Evolutionary conservation across 2,797 vertebrate genomes (phyloP), one percentile per base, ranked within the genome.

Genomic region (Myripristis murdjan): DNA sequence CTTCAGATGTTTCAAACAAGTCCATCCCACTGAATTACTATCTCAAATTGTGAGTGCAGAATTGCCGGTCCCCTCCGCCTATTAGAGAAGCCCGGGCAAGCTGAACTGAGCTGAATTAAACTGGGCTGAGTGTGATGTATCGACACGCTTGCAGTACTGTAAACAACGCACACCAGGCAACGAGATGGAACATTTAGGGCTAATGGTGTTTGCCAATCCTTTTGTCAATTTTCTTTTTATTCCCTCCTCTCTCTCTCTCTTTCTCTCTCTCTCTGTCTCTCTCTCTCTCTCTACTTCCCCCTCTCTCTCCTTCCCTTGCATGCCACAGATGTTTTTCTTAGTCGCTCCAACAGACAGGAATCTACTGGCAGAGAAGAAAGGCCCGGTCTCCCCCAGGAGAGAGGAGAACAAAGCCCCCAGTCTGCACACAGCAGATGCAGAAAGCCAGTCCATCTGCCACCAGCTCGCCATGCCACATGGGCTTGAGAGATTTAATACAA

Each of bases 341-440:
- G 97, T 96, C 95, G 96, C 96, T 98, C 96, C 96, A 96, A 95
- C 96, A 97, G 97, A 97, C 97, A 98, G 97, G 97, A 99, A 98
- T 98, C 97, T 95, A 97, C 97, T 97, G 96, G 95, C 96, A 95
- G 92, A 97, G 96, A 97, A 97, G 96, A 98, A 98, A 98, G 96
- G 94, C 95, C 93, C 92, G 79, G 85, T 93, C 93, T 97, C 96
- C 97, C 97, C 96, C 97, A 95, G 95, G 97, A 97, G 96, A 97
- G 94, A 95, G 93, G 93, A 97, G 96, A 96, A 98, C 97, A 99
- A 98, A 99, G 97, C 96, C 96, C 96, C 96, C 96, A 95, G 96
- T 96, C 96, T 97, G 96, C 96, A 95, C 94, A 94, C 95, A 96
- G 96, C 98, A 99, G 97, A 98, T 98, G 97, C 96, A 96, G 96